These are phyloP conservation scores for Propithecus deckenii DNA, from an alignment of 2,797 vertebrate species.

Conservation along the genomic window DNA sequence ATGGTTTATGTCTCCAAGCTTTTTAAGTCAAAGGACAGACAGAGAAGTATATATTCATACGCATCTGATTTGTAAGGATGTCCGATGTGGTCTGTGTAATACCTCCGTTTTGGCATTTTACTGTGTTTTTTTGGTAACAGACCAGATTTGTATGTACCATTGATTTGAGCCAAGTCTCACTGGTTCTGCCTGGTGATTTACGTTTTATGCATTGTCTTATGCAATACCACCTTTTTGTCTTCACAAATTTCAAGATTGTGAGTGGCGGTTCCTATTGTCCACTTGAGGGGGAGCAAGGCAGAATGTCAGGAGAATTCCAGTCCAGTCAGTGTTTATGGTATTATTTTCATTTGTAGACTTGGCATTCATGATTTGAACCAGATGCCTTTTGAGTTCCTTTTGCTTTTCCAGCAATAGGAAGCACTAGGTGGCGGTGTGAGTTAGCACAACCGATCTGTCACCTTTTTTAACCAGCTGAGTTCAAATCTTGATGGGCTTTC, in stretches of 20 bases:
- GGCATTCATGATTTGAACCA: constrained; percentile 84
- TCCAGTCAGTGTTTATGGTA: constrained; percentile 73
- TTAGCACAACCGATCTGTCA: constrained; percentile 69
- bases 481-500: constrained; percentile 64
- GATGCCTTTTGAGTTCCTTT: constrained; percentile 66
- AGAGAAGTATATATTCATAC: neutral
- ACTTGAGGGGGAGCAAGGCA: constrained; percentile 31
- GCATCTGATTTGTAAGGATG: constrained; percentile 26
- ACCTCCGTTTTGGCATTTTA: constrained; percentile 72
- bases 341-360: constrained; percentile 83
- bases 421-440: constrained; percentile 81
- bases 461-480: constrained; percentile 71
- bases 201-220: constrained; percentile 32
- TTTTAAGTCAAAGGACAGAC: constrained; percentile 17
- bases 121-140: constrained; percentile 15
- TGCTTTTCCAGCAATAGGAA: constrained; percentile 45
- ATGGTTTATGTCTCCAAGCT: constrained; percentile 6
- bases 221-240: constrained; percentile 37
- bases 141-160: constrained; percentile 47
- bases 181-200: neutral
- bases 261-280: constrained; percentile 36
- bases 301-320: constrained; percentile 69
- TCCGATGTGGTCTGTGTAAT: constrained; percentile 60
- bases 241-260: neutral
- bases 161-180: neutral